Base-by-base conservation (phyloP, 2,113 vertebrate genomes). In the Ovibos moschatus region DNA sequence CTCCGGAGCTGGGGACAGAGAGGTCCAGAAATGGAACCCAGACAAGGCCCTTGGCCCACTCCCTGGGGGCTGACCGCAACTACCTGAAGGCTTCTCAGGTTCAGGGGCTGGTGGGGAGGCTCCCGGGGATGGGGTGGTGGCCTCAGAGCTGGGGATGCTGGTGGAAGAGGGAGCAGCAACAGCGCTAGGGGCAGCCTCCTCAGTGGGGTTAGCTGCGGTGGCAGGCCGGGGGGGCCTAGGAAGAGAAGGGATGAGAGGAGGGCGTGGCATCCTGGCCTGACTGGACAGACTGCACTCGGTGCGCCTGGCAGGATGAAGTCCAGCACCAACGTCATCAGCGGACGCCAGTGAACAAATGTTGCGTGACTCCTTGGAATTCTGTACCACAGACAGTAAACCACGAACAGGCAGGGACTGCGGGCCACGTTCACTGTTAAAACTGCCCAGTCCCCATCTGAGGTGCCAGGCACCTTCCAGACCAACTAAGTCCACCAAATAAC, bases 141-240 rank as follows among this genome's bases (percentile, higher is more conserved):
- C 50, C 33, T 98, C 98, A 0, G 97, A 93, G 5, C 95, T 83
- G 13, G 97, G 84, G 64, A 51, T 51, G 87, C 58, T 96, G 97
- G 97, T 86, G 36, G 98, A 95, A 50, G 96, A 12, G 19, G 98
- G 40, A n/a, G 98, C 9, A 33, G 97, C 0, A 0, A 23, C 95
- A 36, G 57, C 87, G 19, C 92, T 43, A 17, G 97, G 62, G 47
- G 83, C 67, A 40, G 94, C 47, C 74, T 98, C 96, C 78, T 97
- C 98, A 19, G 93, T 60, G 17, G 89, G 57, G 33, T 6, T 94
- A 36, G 95, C 87, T 2, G 95, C 78, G n/a, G 87, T 81, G 14
- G 98, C 78, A 16, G 98, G 95, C 7, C 97, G 97, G 16, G 98
- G 98, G 0, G 97, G 97, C 95, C 98, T 99, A 78, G 12, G 16